Conservation (phyloP, 2,888 invertebrate genomes). For the Arge pagana region DNA sequence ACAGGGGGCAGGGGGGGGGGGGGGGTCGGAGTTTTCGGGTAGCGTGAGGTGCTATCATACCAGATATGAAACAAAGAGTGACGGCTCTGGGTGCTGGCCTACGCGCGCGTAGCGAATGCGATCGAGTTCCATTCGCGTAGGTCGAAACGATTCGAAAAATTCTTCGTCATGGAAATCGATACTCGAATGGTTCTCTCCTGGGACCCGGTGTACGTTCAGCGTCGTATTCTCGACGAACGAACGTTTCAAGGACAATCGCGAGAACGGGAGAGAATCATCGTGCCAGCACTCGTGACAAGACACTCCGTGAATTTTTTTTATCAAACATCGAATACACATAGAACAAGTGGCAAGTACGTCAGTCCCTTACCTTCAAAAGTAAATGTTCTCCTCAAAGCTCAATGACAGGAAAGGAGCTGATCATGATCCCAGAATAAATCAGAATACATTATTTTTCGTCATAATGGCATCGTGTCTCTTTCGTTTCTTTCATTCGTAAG, state of each 20-base stretch:
- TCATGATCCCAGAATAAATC: constrained; percentile 60
- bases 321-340: constrained; percentile 58
- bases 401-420: constrained; percentile 60
- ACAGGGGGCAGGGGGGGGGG: constrained; percentile 35
- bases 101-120: no score
- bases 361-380: constrained; percentile 61
- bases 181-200: no score
- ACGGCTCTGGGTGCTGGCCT: constrained; percentile 54
- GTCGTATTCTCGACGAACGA: no score
- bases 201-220: no score
- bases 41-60: constrained; percentile 60
- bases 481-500: constrained; percentile 25
- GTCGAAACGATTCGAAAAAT: constrained; percentile 16
- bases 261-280: constrained; percentile 5
- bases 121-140: constrained; percentile 2
- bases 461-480: constrained; percentile 42
- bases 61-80: constrained; percentile 55
- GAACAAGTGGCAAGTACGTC: constrained; percentile 58
- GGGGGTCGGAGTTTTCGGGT: constrained; percentile 37
- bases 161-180: neutral
- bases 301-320: constrained; percentile 53
- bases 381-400: constrained; percentile 60
- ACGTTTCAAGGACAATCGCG: neutral
- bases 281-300: constrained; percentile 51
- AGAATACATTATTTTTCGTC: constrained; percentile 59